Conservation (phyloP, 2,888 invertebrate species). For the Pecten maximus region DNA sequence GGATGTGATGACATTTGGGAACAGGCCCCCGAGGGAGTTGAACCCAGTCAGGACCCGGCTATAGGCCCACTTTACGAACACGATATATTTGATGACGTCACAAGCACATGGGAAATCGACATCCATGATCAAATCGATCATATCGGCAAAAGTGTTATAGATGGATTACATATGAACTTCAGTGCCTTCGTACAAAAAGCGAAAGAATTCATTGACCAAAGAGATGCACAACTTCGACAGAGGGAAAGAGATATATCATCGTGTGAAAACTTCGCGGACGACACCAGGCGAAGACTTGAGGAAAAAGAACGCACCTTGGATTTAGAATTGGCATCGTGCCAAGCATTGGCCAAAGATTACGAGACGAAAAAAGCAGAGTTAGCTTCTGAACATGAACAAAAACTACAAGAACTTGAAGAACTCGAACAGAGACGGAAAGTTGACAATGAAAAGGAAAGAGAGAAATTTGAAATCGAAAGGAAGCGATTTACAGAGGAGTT, state of each 20-base stretch:
- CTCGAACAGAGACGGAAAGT: conserved; percentile 57
- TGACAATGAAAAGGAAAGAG: conserved; percentile 63
- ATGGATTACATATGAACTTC: conserved; percentile 75
- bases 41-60: conserved; percentile 63
- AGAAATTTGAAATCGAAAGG: conserved; percentile 67
- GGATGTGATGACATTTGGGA: conserved; percentile 69
- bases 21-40: conserved; percentile 67
- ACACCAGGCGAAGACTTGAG: conserved; percentile 65
- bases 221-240: conserved; percentile 73
- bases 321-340: conserved; percentile 67
- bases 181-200: conserved; percentile 74
- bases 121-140: conserved; percentile 79
- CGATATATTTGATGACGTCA: conserved; percentile 77
- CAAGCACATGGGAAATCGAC: conserved; percentile 76
- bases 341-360: conserved; percentile 63
- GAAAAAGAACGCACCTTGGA: conserved; percentile 70
- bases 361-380: conserved; percentile 70
- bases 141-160: conserved; percentile 74
- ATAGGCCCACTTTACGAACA: conserved; percentile 72
- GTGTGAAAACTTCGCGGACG: conserved; percentile 69
- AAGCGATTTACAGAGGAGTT: conserved; percentile 73
- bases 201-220: conserved; percentile 75
- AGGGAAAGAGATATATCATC: conserved; percentile 69
- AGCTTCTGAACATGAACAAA: conserved; percentile 66
- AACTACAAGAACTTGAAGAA: conserved; percentile 62